phyloP scores from a whole-genome alignment of 2,888 invertebrate genomes.

The Cephus pygmeus region DNA sequence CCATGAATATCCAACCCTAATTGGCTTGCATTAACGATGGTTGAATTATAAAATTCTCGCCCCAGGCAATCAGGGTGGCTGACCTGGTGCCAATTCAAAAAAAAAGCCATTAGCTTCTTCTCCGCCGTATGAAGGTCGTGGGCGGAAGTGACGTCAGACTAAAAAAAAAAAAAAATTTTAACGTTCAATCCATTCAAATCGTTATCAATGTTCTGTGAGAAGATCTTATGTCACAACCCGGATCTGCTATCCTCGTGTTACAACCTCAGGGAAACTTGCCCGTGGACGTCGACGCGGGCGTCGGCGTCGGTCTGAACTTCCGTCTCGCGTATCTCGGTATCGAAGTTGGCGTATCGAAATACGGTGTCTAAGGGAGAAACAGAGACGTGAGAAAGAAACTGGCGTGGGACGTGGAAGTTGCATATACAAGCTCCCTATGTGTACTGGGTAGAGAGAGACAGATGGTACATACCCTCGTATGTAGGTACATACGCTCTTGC shows the following conservation, averaged over 20 bases:
- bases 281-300: background rate
- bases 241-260: background rate
- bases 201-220: background rate
- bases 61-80: background rate
- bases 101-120: background rate
- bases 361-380: background rate
- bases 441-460: background rate
- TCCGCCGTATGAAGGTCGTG: background rate
- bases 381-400: background rate
- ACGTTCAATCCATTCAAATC: background rate
- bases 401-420: background rate
- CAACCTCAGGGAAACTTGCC: background rate
- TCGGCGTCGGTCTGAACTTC: background rate
- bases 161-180: background rate
- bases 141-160: background rate
- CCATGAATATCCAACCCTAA: conserved; percentile 15
- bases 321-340: background rate
- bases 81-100: background rate
- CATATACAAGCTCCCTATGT: background rate
- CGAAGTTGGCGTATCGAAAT: background rate
- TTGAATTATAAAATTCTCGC: conserved; percentile 3
- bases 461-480: background rate
- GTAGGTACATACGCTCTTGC: background rate
- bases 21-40: conserved; percentile 8
- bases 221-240: background rate